Evolutionary conservation across 2,888 invertebrate genomes (phyloP).

Genomic region (Melinaea menophilus): DNA sequence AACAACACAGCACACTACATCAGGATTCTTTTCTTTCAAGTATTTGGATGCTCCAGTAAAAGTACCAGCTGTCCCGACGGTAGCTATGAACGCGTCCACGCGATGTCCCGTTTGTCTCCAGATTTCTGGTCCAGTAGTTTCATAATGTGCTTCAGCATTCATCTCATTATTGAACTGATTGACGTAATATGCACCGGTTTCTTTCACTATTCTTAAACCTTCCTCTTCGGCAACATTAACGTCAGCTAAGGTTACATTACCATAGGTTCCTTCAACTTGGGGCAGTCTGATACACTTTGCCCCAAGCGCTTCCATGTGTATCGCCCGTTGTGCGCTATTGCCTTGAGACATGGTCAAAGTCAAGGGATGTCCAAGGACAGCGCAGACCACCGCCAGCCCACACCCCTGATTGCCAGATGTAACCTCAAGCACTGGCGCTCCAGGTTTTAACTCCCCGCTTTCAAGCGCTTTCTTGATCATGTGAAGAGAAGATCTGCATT

Average conservation of each 20-base stretch:
- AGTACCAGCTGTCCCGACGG: slow-evolving; percentile 67
- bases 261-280: slow-evolving; percentile 68
- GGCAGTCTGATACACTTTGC: slow-evolving; percentile 64
- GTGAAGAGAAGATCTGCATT: slow-evolving; percentile 63
- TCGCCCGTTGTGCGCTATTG: slow-evolving; percentile 65
- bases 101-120: slow-evolving; percentile 68
- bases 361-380: slow-evolving; percentile 63
- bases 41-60: slow-evolving; percentile 62
- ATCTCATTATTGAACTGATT: slow-evolving; percentile 63
- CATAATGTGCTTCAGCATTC: slow-evolving; percentile 59
- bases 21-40: slow-evolving; percentile 61
- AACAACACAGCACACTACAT: slow-evolving; percentile 58
- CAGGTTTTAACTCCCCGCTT: slow-evolving; percentile 55
- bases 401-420: slow-evolving; percentile 72
- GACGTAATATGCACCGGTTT: slow-evolving; percentile 61
- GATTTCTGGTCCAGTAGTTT: slow-evolving; percentile 69
- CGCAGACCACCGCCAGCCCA: slow-evolving; percentile 68
- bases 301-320: slow-evolving; percentile 71
- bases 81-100: slow-evolving; percentile 64
- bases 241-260: slow-evolving; percentile 64
- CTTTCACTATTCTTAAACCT: slow-evolving; percentile 51
- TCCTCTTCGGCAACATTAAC: slow-evolving; percentile 59
- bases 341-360: slow-evolving; percentile 68
- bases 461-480: slow-evolving; percentile 58
- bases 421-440: slow-evolving; percentile 59